A percentile compares a stretch with the other conserved stretches of the same genome.
Evolutionary conservation across 1,140 invertebrate genomes (phyloP).

Genomic region (Bombus waltoni): DNA sequence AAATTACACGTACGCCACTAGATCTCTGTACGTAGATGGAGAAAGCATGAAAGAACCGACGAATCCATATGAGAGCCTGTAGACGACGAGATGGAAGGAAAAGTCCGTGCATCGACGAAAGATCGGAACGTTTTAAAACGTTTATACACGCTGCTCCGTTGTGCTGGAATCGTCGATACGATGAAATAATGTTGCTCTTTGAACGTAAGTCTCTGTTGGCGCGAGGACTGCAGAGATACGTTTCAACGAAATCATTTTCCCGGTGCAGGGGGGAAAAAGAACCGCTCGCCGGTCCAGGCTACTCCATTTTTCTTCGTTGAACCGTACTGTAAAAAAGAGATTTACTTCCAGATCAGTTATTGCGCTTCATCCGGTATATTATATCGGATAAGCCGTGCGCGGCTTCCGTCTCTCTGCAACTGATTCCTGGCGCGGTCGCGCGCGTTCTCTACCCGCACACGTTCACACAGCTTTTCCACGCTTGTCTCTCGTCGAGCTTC

Average conservation of each 20-base stretch:
- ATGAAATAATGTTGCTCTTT: slow-evolving; percentile 27
- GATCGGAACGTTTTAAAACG: slow-evolving; percentile 2
- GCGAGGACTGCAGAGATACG: slow-evolving; percentile 3
- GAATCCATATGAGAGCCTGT: no score
- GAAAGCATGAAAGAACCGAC: not conserved
- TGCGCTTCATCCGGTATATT: slow-evolving; percentile 48
- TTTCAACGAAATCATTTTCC: slow-evolving; percentile 28
- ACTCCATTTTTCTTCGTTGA: slow-evolving; percentile 40
- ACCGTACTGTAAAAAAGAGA: slow-evolving; percentile 47
- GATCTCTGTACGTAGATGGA: not conserved
- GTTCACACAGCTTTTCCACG: slow-evolving; percentile 38
- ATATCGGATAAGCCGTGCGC: slow-evolving; percentile 52
- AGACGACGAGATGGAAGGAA: no score
- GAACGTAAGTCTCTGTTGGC: slow-evolving; percentile 41
- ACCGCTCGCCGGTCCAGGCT: not conserved
- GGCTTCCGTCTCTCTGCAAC: slow-evolving; percentile 38
- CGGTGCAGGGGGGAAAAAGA: not conserved
- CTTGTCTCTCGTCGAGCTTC: slow-evolving; percentile 20
- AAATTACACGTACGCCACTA: not conserved
- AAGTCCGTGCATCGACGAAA: no score
- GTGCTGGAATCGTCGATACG: not conserved
- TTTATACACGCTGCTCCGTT: not conserved
- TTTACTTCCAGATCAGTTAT: slow-evolving; percentile 55
- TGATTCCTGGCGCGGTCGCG: slow-evolving; percentile 55
- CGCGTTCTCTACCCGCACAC: slow-evolving; percentile 5